Base-by-base conservation (phyloP, 2,113 vertebrate species). In the Chunga burmeisteri region DNA sequence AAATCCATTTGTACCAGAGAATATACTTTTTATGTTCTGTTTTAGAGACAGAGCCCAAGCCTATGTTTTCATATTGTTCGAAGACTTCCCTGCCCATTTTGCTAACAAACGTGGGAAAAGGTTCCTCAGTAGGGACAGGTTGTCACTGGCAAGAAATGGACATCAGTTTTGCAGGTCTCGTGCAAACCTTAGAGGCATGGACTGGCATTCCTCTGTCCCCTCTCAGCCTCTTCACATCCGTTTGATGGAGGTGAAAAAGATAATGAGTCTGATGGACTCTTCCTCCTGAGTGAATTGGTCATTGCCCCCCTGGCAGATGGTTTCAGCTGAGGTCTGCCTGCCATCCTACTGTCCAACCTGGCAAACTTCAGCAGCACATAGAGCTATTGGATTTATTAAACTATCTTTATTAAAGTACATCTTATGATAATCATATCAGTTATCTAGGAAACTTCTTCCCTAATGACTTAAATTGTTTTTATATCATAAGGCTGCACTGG, bases 201-300 rank as follows among this genome's bases (percentile, higher is more conserved):
- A 36, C 40, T 75, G 46, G 6, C 4, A 14, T 34, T 72, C 21
- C 32, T 81, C 19, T 34, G 7, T 6, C 16, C 52, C 26, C 13
- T 13, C 53, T 68, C 9, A 30, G 11, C 21, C 15, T 25, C 17
- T 63, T 62, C 29, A 13, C 0, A 0, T 21, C 25, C 6, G 2
- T 49, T 49, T 81, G 42, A 14, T 21, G 34, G 19, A 55, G n/a
- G 2, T 56, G 34, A 36, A 21, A 36, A 44, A 49, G 36, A 6
- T 8, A 2, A 27, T 3, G 44, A 55, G 12, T 34, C 27, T 58
- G 71, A 16, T 26, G 63, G 53, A 29, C 25, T 58, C 21, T 6
- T 68, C 4, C 53, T 88, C 36, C 50, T 58, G 27, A 17, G 26
- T 12, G 34, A 36, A 16, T 8, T 50, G 44, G 13, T 63, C 47